Percentiles rank a stretch among this genome's conserved stretches.
Evolutionary conservation across 2,797 vertebrate genomes (phyloP).

Genomic region (Syngnathus acus): DNA sequence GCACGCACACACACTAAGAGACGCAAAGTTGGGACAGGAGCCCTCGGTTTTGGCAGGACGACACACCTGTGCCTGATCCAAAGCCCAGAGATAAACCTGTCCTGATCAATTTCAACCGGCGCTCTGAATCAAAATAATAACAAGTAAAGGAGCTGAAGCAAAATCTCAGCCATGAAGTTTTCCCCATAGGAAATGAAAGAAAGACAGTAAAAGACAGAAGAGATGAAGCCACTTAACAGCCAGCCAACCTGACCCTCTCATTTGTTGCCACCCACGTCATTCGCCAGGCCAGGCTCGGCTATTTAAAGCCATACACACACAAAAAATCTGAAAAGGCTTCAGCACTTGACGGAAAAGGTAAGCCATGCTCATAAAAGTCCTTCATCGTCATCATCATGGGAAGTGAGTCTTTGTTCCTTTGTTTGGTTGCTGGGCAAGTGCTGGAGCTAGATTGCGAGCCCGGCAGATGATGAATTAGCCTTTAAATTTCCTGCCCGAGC

Average conservation of each 20-base stretch:
- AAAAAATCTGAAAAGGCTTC: too few relatives aligned
- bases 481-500: slow-evolving; percentile 22
- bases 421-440: slow-evolving; percentile 11
- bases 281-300: too few relatives aligned
- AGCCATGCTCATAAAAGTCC: background rate
- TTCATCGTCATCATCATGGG: background rate
- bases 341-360: too few relatives aligned
- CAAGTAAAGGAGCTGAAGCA: slow-evolving; percentile 15
- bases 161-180: too few relatives aligned
- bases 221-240: too few relatives aligned
- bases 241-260: too few relatives aligned
- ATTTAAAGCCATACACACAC: background rate
- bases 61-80: slow-evolving; percentile 27
- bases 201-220: background rate
- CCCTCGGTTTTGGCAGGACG: slow-evolving; percentile 57
- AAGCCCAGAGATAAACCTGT: slow-evolving; percentile 24
- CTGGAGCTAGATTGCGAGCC: slow-evolving; percentile 20
- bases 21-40: slow-evolving; percentile 42
- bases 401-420: slow-evolving; percentile 8
- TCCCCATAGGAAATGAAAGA: too few relatives aligned
- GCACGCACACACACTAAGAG: slow-evolving; percentile 23
- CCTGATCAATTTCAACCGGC: slow-evolving; percentile 38
- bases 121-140: slow-evolving; percentile 58
- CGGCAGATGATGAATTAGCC: slow-evolving; percentile 35
- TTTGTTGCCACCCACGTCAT: too few relatives aligned